These are phyloP conservation scores for Noctuana brunneofusca DNA, from an alignment of 2,888 invertebrate species.

Conservation along the genomic window DNA sequence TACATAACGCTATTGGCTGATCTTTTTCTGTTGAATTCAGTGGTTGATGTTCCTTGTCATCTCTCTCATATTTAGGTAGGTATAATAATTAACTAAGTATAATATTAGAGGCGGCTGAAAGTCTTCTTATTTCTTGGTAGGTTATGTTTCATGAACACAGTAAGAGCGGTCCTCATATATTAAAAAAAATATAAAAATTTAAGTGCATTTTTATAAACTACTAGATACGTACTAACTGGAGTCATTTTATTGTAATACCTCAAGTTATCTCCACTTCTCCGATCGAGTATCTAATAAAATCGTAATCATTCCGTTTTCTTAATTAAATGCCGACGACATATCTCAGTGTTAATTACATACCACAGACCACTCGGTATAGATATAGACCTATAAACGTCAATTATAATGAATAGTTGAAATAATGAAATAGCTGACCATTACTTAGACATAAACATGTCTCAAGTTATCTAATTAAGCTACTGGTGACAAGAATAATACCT, in stretches of 20 bases:
- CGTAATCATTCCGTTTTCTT: constrained; percentile 25
- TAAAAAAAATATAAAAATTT: too few relatives aligned
- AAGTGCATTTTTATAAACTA: not conserved
- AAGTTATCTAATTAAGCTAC: constrained; percentile 30
- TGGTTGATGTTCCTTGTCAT: too few relatives aligned
- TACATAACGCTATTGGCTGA: too few relatives aligned
- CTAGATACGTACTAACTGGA: not conserved
- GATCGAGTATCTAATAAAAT: constrained; percentile 19
- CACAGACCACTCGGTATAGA: constrained; percentile 19
- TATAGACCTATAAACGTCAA: constrained; percentile 31
- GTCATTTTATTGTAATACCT: constrained; percentile 10
- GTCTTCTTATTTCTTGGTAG: not conserved
- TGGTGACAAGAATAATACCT: constrained; percentile 19
- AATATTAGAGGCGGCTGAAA: not conserved
- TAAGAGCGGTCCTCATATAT: too few relatives aligned
- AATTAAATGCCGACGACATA: constrained; percentile 30
- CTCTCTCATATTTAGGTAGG: too few relatives aligned
- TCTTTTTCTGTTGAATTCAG: too few relatives aligned
- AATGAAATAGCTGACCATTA: constrained; percentile 28
- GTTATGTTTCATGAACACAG: not conserved
- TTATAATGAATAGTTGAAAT: constrained; percentile 32
- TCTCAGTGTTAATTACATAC: constrained; percentile 30
- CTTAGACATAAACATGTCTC: constrained; percentile 27
- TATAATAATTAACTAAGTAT: too few relatives aligned
- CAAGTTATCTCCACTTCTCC: constrained; percentile 15